Evolutionary conservation across 2,797 vertebrate species (phyloP).

Genomic region (Neoniphon sammara): DNA sequence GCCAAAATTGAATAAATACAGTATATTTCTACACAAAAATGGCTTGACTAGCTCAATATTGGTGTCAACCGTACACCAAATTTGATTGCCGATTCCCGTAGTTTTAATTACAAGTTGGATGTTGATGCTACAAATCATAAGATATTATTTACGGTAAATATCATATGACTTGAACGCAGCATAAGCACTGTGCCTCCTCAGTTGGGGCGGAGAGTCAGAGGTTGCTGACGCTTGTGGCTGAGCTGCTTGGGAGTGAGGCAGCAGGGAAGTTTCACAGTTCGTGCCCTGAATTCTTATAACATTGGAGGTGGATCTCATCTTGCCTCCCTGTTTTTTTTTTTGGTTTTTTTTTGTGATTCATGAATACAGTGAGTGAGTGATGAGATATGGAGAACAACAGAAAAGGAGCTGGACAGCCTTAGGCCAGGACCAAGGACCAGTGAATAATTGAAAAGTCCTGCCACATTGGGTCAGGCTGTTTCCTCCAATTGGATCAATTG

Average conservation of each 20-base stretch:
- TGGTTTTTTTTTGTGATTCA: conserved; percentile 60
- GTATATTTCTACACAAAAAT: too few relatives aligned
- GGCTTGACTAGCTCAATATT: too few relatives aligned
- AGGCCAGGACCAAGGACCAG: conserved; percentile 39
- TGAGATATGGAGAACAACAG: conserved; percentile 43
- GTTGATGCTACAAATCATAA: too few relatives aligned
- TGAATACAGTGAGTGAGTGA: conserved; percentile 56
- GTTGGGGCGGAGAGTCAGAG: conserved; percentile 2
- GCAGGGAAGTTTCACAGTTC: not conserved
- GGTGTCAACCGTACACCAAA: too few relatives aligned
- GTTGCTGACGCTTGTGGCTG: not conserved
- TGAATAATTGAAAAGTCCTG: conserved; percentile 72
- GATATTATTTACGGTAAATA: too few relatives aligned
- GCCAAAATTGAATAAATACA: too few relatives aligned
- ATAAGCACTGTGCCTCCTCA: conserved; percentile 1
- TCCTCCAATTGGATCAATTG: conserved; percentile 55
- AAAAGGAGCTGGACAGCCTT: conserved; percentile 59
- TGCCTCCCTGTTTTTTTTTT: conserved; percentile 22
- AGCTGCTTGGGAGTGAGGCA: not conserved
- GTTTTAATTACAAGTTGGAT: too few relatives aligned
- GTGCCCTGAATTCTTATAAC: conserved; percentile 63
- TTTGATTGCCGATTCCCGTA: too few relatives aligned
- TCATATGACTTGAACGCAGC: too few relatives aligned
- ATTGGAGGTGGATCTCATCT: conserved; percentile 23
- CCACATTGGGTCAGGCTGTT: conserved; percentile 33